Conservation (phyloP, 2,797 vertebrate species). For the Harpagifer antarcticus region DNA sequence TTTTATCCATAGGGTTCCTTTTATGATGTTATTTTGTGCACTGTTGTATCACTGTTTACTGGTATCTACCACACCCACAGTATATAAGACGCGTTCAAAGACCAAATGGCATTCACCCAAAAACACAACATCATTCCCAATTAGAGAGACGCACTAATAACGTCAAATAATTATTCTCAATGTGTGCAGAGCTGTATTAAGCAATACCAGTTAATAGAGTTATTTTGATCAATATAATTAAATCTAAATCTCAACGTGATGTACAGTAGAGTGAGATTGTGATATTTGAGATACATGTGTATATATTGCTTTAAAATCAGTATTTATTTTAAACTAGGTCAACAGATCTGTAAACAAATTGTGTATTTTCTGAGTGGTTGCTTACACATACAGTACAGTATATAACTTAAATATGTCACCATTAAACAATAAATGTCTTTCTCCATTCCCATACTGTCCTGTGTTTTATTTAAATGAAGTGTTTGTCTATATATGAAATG, state of each 20-base stretch:
- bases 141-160: background rate
- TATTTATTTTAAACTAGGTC: conserved; percentile 7
- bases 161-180: background rate
- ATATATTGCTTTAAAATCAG: conserved; percentile 7
- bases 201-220: background rate
- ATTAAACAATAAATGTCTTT: conserved; percentile 48
- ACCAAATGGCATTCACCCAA: too few species aligned
- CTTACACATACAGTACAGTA: background rate
- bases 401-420: conserved; percentile 13
- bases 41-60: background rate
- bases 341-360: conserved; percentile 2
- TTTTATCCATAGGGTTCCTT: background rate
- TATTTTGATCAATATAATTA: background rate
- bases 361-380: conserved; percentile 19
- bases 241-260: background rate
- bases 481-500: background rate
- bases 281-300: conserved; percentile 10
- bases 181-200: background rate
- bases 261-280: conserved; percentile 14
- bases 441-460: background rate
- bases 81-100: background rate
- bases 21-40: background rate
- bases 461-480: too few species aligned
- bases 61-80: background rate
- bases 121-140: background rate